Conservation (phyloP, 2,113 vertebrate species). For the Hiodon tergisus region DNA sequence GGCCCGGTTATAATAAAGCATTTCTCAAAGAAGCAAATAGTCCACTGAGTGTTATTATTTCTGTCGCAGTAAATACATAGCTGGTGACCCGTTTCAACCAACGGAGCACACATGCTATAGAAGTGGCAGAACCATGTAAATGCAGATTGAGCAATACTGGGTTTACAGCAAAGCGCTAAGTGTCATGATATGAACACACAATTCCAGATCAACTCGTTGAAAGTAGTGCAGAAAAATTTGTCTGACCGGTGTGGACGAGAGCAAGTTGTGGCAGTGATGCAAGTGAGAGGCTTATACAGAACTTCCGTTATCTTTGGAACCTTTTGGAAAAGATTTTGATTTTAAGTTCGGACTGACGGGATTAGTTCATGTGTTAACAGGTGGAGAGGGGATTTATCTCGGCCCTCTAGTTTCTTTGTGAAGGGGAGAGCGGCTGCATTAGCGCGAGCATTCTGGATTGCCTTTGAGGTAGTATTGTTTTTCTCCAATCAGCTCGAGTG, state of each 20-base stretch:
- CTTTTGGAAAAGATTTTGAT: constrained; percentile 16
- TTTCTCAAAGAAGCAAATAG: constrained; percentile 51
- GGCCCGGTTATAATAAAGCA: constrained; percentile 41
- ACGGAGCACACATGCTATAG: constrained; percentile 38
- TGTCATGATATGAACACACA: too few relatives aligned
- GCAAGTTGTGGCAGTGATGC: neutral
- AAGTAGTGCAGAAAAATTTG: neutral
- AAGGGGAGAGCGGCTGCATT: constrained; percentile 18
- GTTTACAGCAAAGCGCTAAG: neutral
- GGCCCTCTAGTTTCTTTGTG: constrained; percentile 36
- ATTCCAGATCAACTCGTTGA: neutral
- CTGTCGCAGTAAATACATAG: constrained; percentile 47
- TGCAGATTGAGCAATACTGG: constrained; percentile 32
- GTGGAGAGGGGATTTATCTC: constrained; percentile 37
- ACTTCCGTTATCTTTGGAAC: constrained; percentile 6
- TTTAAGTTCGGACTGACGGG: constrained; percentile 17
- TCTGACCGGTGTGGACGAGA: neutral
- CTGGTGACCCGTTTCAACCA: constrained; percentile 43
- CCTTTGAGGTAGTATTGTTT: constrained; percentile 49
- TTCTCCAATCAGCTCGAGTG: constrained; percentile 45
- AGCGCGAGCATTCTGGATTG: constrained; percentile 33
- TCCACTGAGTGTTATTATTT: constrained; percentile 49
- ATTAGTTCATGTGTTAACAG: constrained; percentile 43
- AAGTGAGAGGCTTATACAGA: too few relatives aligned
- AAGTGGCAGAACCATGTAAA: constrained; percentile 34